These are phyloP conservation scores for Cerastis leucographa DNA, from an alignment of 2,888 invertebrate genomes.

Conservation along the genomic window DNA sequence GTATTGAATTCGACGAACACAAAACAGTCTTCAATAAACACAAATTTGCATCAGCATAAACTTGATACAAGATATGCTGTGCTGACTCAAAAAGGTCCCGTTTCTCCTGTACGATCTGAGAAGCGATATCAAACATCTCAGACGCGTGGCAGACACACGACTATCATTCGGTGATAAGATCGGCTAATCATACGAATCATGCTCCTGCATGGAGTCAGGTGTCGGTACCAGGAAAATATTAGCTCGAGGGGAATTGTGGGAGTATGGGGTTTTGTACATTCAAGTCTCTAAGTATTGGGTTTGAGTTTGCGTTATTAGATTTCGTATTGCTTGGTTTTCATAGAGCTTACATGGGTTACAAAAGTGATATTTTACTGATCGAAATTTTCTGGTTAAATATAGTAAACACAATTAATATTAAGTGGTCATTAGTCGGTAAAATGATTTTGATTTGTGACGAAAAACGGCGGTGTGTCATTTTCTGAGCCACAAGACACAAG, in stretches of 20 bases:
- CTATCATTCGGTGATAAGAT: constrained; percentile 60
- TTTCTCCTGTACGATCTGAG: constrained; percentile 49
- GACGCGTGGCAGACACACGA: constrained; percentile 55
- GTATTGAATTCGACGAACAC: neutral
- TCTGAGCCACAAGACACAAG: too few species aligned
- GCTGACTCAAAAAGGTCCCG: constrained; percentile 28
- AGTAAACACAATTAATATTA: neutral
- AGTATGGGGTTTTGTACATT: constrained; percentile 14
- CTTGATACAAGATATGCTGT: constrained; percentile 11
- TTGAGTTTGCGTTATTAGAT: constrained; percentile 9
- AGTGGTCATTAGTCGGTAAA: neutral
- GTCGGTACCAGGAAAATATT: constrained; percentile 41
- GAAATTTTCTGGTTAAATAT: neutral
- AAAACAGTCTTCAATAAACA: neutral
- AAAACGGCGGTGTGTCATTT: too few species aligned
- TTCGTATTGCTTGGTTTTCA: neutral
- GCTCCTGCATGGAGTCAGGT: constrained; percentile 45
- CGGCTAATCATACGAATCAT: constrained; percentile 67
- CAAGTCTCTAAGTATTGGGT: neutral
- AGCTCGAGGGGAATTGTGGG: constrained; percentile 16
- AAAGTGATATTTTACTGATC: neutral
- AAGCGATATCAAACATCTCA: constrained; percentile 64
- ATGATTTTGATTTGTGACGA: neutral
- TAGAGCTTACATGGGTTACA: neutral
- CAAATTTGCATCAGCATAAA: constrained; percentile 43